These are phyloP conservation scores for Tetanocera ferruginea DNA, from an alignment of 2,888 invertebrate genomes.

Conservation along the genomic window DNA sequence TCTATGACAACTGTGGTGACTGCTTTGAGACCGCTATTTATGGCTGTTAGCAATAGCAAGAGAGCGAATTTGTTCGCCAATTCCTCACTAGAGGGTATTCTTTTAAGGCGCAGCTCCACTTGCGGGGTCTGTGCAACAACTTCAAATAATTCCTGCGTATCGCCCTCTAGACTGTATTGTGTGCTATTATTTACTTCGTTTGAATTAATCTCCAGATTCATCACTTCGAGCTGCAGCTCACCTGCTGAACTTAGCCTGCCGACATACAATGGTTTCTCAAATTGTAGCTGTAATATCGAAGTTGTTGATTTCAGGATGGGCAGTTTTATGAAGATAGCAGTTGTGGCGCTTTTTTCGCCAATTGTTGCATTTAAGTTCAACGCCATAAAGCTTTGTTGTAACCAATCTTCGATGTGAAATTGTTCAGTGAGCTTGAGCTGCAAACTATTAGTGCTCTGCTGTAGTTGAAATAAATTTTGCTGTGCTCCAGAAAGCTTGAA, in stretches of 20 bases:
- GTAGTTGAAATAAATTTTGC: constrained; percentile 34
- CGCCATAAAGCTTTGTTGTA: constrained; percentile 42
- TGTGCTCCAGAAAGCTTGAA: constrained; percentile 40
- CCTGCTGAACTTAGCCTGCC: constrained; percentile 46
- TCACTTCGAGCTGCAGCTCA: constrained; percentile 44
- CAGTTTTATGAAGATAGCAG: constrained; percentile 43
- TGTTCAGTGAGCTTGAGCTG: constrained; percentile 40
- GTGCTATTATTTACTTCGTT: constrained; percentile 38
- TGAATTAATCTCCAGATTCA: constrained; percentile 43
- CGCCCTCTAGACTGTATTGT: constrained; percentile 44
- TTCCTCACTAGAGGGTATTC: constrained; percentile 18
- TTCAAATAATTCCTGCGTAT: constrained; percentile 44
- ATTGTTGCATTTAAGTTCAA: constrained; percentile 47
- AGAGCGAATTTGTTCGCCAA: constrained; percentile 25
- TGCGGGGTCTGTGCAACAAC: constrained; percentile 21
- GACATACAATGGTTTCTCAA: constrained; percentile 50
- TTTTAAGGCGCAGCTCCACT: constrained; percentile 39
- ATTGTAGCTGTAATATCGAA: constrained; percentile 41
- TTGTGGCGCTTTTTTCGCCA: constrained; percentile 36
- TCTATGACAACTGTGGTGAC: constrained; percentile 44
- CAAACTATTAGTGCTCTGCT: constrained; percentile 33
- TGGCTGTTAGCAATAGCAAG: constrained; percentile 40
- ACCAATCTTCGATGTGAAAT: constrained; percentile 37
- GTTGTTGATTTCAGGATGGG: constrained; percentile 19
- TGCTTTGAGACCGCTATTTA: constrained; percentile 14